Percentiles rank a stretch among this genome's conserved stretches.
These are phyloP conservation scores for Microcebus tavaratra DNA, from an alignment of 2,113 vertebrate species.

Conservation along the genomic window DNA sequence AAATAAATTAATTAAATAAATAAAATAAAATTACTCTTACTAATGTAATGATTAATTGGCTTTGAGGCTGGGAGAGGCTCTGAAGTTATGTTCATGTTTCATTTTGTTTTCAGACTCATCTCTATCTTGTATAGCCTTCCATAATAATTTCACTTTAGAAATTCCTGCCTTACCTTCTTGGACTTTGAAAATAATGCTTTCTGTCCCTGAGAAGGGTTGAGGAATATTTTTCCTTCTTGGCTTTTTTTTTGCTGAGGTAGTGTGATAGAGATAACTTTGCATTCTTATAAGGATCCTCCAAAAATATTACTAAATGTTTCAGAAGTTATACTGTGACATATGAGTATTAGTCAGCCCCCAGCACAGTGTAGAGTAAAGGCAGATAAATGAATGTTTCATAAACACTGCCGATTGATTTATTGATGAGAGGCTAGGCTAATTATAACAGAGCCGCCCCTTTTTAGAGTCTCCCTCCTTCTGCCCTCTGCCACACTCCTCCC, in stretches of 20 bases:
- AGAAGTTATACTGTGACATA: not conserved
- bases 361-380: not conserved
- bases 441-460: too few relatives aligned
- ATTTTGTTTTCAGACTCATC: not conserved
- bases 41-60: not conserved
- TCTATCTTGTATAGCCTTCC: not conserved
- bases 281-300: not conserved
- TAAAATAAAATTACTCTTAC: not conserved
- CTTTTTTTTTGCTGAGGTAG: not conserved
- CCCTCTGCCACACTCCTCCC: too few relatives aligned
- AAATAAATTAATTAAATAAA: too few relatives aligned
- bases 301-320: not conserved
- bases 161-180: not conserved
- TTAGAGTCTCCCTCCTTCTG: not conserved
- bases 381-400: not conserved
- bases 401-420: not conserved
- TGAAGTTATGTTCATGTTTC: not conserved
- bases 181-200: slow-evolving; percentile 25
- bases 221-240: not conserved
- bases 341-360: not conserved
- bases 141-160: not conserved
- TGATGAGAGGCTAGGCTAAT: not conserved
- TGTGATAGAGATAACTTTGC: not conserved
- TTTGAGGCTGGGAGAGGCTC: not conserved
- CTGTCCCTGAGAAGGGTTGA: not conserved